Evolutionary conservation across 2,797 vertebrate genomes (phyloP).

Genomic region (Periparus ater): DNA sequence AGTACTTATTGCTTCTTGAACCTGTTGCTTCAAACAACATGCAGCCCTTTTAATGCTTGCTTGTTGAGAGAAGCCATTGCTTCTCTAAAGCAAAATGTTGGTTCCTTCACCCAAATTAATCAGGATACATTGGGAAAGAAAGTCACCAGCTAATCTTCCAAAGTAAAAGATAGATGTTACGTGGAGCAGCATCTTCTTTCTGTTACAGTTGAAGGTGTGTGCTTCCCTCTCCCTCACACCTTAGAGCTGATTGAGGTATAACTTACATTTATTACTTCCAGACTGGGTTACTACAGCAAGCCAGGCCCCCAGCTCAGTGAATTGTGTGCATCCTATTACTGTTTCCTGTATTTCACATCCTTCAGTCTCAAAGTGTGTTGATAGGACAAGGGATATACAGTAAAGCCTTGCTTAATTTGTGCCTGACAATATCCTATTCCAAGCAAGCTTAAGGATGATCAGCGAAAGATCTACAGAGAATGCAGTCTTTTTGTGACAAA

Average conservation of each 20-base stretch:
- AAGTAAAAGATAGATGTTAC: not conserved
- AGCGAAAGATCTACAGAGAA: not conserved
- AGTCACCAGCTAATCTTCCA: not conserved
- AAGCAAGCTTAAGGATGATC: not conserved
- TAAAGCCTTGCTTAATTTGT: not conserved
- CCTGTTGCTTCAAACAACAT: not conserved
- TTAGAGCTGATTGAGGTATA: not conserved
- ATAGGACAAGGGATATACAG: not conserved
- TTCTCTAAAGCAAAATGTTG: not conserved
- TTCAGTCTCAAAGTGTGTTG: not conserved
- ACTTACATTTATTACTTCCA: not conserved
- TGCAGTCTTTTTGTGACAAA: not conserved
- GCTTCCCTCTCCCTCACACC: not conserved
- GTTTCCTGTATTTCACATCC: not conserved
- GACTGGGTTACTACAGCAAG: not conserved
- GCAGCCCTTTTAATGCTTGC: not conserved
- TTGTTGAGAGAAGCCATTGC: rapidly evolving
- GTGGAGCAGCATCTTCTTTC: not conserved
- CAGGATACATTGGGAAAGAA: not conserved
- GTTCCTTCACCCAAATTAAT: not conserved
- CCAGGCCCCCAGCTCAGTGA: not conserved
- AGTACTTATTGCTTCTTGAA: not conserved
- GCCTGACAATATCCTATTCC: not conserved
- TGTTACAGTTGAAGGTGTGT: not conserved
- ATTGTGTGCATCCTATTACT: not conserved